A percentile compares a stretch with the other conserved stretches of the same genome.
phyloP scores from a whole-genome alignment of 1,140 invertebrate genomes.

The Bombus waltoni region DNA sequence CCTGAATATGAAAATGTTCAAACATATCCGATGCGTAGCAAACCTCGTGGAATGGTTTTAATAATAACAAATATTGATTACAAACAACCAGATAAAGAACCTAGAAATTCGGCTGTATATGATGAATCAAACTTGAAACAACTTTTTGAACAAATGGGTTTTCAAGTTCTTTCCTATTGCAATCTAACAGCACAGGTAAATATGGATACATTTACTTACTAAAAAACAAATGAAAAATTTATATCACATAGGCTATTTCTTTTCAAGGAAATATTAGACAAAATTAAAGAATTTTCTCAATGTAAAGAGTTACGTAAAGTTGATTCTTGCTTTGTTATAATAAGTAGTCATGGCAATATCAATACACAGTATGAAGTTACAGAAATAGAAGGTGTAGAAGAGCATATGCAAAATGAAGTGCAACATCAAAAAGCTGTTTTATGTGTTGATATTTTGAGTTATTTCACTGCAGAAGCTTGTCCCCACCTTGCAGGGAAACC shows the following conservation, averaged over 20 bases:
- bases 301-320: constrained; percentile 74
- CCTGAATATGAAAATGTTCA: constrained; percentile 63
- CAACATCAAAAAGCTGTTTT: constrained; percentile 66
- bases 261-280: constrained; percentile 77
- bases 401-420: neutral
- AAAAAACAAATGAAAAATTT: neutral
- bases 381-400: constrained; percentile 73
- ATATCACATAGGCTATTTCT: neutral
- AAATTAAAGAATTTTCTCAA: constrained; percentile 75
- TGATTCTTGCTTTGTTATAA: constrained; percentile 84
- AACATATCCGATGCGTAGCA: constrained; percentile 82
- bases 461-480: constrained; percentile 86
- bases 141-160: constrained; percentile 84
- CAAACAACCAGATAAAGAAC: constrained; percentile 51
- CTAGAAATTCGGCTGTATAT: constrained; percentile 80
- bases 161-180: constrained; percentile 77
- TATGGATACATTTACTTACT: neutral
- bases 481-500: constrained; percentile 86
- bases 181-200: constrained; percentile 80
- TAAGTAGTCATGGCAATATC: constrained; percentile 84
- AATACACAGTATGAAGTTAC: constrained; percentile 69
- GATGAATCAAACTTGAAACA: constrained; percentile 82
- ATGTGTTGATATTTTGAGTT: constrained; percentile 82
- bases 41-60: constrained; percentile 84
- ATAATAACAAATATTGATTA: constrained; percentile 85